Base-by-base conservation (phyloP, 2,888 invertebrate species). In the Embidobia sp. region DNA sequence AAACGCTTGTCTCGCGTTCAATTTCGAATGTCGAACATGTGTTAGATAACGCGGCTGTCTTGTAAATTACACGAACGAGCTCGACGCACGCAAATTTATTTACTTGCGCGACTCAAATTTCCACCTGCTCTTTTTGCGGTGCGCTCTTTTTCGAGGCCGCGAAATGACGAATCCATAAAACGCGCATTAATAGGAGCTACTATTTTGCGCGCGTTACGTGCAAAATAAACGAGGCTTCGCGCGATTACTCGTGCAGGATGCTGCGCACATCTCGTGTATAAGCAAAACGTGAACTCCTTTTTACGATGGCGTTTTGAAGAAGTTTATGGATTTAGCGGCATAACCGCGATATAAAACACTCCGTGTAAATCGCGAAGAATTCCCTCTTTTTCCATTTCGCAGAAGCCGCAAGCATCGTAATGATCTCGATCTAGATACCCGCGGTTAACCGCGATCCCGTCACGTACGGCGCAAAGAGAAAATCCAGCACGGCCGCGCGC, bases 381-480 rank as follows among this genome's bases (percentile, higher is more conserved):
- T 75, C 67, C 64, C 69, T 61, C 70, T 75, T 79, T 78, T 78
- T 80, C 67, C 70, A 70, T 70, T 79, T 80, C 80, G 75, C 59
- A 77, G 79, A 79, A 80, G 77, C 80, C 77, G 70, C 79, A 77
- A 74, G 69, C 51, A 66, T 72, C 63, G 74, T 79, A 80, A 80
- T 72, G 77, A 79, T 80, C 78, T 57, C 76, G 79, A 79, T 78
- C 77, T 64, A 77, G 77, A 77, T 79, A 79, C 64, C 73, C 80
- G 79, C 70, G 80, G 80, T 80, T 79, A 79, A 80, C 80, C 80
- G 75, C 79, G 75, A 77, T 75, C 74, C 72, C 77, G 77, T 78
- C 79, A 76, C 77, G 79, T 79, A 79, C 79, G 55, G 67, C 33
- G 73, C 64, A 75, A 74, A 74, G 67, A 77, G 69, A 75, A 74